phyloP scores from a whole-genome alignment of 2,797 vertebrate genomes.

The Manis javanica region DNA sequence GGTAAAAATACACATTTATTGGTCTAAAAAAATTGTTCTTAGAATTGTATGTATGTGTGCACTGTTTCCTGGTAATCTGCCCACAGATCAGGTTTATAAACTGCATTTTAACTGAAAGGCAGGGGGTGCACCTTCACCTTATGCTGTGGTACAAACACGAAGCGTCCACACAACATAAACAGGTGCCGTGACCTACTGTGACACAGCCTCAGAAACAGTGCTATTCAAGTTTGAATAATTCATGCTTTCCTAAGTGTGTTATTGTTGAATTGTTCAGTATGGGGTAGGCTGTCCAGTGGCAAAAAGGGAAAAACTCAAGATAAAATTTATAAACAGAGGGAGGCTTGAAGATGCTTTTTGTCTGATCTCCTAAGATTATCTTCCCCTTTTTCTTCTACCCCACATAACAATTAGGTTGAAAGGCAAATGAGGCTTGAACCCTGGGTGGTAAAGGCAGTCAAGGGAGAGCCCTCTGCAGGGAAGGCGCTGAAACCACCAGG shows the following conservation, averaged over 20 bases:
- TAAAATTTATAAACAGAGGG: neutral
- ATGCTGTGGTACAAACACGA: neutral
- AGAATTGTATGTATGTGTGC: neutral
- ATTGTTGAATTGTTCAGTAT: neutral
- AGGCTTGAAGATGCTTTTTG: neutral
- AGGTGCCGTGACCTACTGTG: fast-evolving
- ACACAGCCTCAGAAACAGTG: neutral
- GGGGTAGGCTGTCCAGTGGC: neutral
- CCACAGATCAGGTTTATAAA: neutral
- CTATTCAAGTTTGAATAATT: neutral
- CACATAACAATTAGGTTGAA: fast-evolving
- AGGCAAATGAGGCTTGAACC: neutral
- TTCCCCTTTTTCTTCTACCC: neutral
- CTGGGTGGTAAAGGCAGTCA: fast-evolving
- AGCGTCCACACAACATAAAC: neutral
- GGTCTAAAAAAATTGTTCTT: neutral
- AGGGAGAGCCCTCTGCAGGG: fast-evolving
- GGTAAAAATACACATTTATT: neutral
- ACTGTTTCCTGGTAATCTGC: neutral
- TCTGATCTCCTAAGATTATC: fast-evolving
- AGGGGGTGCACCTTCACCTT: neutral
- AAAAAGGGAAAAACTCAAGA: neutral
- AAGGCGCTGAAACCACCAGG: neutral
- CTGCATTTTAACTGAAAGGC: neutral
- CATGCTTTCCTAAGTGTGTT: neutral